These are phyloP conservation scores for Morelia viridis DNA, from an alignment of 2,797 vertebrate genomes.

Conservation along the genomic window DNA sequence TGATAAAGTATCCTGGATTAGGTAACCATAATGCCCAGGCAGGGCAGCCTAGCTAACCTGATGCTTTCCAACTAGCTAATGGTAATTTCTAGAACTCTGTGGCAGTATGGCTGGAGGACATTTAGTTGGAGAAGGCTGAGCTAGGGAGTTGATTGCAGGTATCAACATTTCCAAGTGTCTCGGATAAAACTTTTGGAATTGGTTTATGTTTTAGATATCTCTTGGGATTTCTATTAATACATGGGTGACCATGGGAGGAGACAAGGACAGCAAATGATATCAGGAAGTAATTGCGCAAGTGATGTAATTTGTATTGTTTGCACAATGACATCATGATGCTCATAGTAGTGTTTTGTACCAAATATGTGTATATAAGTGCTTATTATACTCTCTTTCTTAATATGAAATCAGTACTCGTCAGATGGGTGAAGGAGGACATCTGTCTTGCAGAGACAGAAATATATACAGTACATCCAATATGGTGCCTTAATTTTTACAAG, in stretches of 20 bases:
- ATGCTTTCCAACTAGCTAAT: no score
- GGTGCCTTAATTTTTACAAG: background rate
- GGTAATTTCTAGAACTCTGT: no score
- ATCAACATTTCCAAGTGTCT: no score
- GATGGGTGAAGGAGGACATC: background rate
- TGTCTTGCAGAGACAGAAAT: background rate
- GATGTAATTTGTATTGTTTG: background rate
- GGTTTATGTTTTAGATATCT: background rate
- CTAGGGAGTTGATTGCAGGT: background rate
- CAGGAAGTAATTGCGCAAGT: background rate
- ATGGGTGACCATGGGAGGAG: background rate
- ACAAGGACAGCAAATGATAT: background rate
- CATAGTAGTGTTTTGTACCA: background rate
- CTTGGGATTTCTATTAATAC: background rate
- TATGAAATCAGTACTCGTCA: background rate
- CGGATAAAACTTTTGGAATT: background rate
- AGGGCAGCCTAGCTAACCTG: no score
- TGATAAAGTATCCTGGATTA: background rate
- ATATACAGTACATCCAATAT: background rate
- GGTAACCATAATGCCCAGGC: background rate
- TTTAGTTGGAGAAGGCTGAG: background rate
- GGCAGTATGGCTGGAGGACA: no score
- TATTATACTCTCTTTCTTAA: background rate
- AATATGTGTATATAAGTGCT: background rate
- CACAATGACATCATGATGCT: background rate